Conservation (phyloP, 2,113 vertebrate genomes). For the Nicator chloris region DNA sequence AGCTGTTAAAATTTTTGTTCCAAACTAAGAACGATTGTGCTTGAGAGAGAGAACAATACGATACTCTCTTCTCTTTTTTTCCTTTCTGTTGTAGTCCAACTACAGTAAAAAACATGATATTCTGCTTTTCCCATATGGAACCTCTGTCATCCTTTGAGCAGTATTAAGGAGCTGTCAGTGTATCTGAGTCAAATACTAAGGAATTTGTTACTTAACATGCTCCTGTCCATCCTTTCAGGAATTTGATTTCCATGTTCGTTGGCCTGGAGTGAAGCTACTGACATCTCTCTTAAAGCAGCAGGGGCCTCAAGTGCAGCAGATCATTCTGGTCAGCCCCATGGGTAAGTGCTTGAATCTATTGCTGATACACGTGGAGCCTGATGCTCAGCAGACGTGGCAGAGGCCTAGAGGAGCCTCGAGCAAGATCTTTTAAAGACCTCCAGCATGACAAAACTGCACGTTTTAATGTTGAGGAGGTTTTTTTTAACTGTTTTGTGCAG, state of each 20-base stretch:
- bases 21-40: neutral
- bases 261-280: constrained; percentile 93
- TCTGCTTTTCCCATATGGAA: neutral
- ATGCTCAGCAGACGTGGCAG: neutral
- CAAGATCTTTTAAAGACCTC: neutral
- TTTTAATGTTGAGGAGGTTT: neutral
- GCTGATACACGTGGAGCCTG: neutral
- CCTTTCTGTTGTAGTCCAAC: neutral
- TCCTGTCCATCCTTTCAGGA: constrained; percentile 73
- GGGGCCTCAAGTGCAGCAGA: constrained; percentile 89
- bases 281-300: constrained; percentile 92
- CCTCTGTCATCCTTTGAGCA: neutral
- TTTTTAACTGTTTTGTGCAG: constrained; percentile 51
- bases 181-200: neutral
- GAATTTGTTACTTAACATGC: neutral
- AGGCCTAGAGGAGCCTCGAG: neutral
- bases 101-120: neutral
- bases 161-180: neutral
- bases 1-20: neutral
- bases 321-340: constrained; percentile 96
- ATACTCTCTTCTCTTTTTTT: neutral
- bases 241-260: constrained; percentile 98
- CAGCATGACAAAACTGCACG: neutral
- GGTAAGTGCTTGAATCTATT: constrained; percentile 72
- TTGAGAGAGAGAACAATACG: neutral